These are phyloP conservation scores for Rotaria socialis DNA, from an alignment of 2,888 invertebrate species.

Conservation along the genomic window DNA sequence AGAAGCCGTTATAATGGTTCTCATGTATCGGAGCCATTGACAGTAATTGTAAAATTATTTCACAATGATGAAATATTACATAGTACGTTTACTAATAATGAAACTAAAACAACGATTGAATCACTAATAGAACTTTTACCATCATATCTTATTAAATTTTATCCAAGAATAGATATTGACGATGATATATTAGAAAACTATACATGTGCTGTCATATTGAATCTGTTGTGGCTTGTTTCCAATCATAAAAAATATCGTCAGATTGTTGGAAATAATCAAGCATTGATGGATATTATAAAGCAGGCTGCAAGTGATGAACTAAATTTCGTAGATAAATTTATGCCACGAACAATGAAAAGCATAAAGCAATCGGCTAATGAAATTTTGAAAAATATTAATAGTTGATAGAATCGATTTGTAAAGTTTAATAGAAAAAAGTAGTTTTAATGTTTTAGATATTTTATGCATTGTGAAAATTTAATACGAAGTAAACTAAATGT, in stretches of 20 bases:
- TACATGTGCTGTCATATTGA: background rate
- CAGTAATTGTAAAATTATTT: background rate
- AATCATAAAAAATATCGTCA: background rate
- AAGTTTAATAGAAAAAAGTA: no score
- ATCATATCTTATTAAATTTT: background rate
- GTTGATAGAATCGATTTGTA: no score
- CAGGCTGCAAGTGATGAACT: background rate
- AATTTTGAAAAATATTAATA: background rate
- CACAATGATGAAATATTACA: background rate
- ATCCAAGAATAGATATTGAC: background rate
- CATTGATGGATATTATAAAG: background rate
- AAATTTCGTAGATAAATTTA: background rate
- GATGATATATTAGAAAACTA: conserved; percentile 2
- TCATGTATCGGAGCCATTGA: conserved; percentile 13
- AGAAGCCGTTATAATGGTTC: background rate
- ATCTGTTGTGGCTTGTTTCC: background rate
- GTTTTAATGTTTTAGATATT: no score
- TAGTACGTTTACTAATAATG: background rate
- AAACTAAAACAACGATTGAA: background rate
- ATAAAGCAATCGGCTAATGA: background rate
- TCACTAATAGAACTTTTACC: background rate
- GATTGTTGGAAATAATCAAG: background rate
- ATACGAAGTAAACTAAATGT: no score
- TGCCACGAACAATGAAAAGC: background rate
- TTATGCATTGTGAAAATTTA: no score